A percentile compares a stretch with the other conserved stretches of the same genome.
Conservation (phyloP, 2,888 invertebrate species). For the Dorcus parallelipipedus region DNA sequence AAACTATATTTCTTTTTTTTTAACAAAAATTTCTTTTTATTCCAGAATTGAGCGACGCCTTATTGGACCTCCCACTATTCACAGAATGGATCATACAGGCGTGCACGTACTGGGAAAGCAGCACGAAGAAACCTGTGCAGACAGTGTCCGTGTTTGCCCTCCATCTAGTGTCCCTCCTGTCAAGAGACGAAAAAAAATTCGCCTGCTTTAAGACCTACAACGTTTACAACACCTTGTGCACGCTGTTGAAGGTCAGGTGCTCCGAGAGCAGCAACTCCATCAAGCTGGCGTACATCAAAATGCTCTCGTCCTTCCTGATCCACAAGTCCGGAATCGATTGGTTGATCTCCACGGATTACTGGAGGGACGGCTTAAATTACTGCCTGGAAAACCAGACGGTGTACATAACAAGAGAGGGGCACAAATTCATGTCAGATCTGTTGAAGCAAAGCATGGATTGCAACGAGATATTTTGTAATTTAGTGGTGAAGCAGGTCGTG, state of each 20-base stretch:
- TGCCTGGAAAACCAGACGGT: constrained; percentile 66
- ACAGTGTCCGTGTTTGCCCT: constrained; percentile 60
- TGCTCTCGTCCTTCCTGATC: constrained; percentile 57
- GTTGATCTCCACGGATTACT: constrained; percentile 60
- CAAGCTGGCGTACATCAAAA: constrained; percentile 64
- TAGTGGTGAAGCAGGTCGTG: constrained; percentile 56
- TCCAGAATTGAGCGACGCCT: constrained; percentile 41
- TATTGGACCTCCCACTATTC: constrained; percentile 44
- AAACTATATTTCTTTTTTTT: not conserved
- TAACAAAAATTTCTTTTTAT: constrained; percentile 9
- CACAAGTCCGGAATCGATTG: constrained; percentile 65
- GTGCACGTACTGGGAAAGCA: constrained; percentile 43
- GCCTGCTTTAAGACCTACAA: constrained; percentile 53
- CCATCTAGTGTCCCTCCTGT: constrained; percentile 59
- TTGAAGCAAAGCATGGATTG: constrained; percentile 56
- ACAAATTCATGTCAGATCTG: constrained; percentile 60
- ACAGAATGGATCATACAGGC: constrained; percentile 50
- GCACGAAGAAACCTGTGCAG: constrained; percentile 44
- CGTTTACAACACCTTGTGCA: constrained; percentile 43
- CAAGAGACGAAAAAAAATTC: constrained; percentile 59
- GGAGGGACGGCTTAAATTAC: constrained; percentile 63
- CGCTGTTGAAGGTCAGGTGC: constrained; percentile 37
- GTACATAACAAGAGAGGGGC: constrained; percentile 66
- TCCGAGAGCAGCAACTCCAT: constrained; percentile 56
- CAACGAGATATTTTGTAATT: constrained; percentile 52